These are phyloP conservation scores for Corythornis cristatus DNA, from an alignment of 2,113 vertebrate genomes.

Conservation along the genomic window DNA sequence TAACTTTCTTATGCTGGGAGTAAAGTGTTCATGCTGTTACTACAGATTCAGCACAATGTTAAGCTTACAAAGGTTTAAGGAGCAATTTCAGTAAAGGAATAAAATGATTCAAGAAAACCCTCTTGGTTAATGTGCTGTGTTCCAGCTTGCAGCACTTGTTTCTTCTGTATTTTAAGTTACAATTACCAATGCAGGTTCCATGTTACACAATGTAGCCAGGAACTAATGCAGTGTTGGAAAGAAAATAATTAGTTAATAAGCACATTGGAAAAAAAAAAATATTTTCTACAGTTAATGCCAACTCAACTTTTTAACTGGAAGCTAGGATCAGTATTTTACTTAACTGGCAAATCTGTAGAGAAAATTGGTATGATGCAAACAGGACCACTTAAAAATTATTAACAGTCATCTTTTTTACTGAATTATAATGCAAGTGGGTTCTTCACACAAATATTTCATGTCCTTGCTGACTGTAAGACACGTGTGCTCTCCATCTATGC, in stretches of 20 bases:
- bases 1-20: neutral
- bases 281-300: neutral
- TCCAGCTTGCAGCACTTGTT: neutral
- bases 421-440: neutral
- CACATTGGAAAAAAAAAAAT: neutral
- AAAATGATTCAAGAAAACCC: neutral
- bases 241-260: neutral
- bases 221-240: neutral
- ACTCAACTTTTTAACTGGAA: neutral
- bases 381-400: neutral
- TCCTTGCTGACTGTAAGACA: neutral
- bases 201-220: fast-evolving
- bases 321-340: neutral
- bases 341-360: neutral
- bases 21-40: neutral
- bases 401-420: neutral
- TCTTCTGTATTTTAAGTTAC: neutral
- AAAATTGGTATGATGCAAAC: neutral
- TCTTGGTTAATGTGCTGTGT: neutral
- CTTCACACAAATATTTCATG: neutral
- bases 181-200: neutral
- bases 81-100: neutral
- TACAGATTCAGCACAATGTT: neutral
- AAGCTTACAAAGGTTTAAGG: neutral
- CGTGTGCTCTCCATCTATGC: neutral